Percentiles rank a stretch among this genome's conserved stretches.
phyloP scores from a whole-genome alignment of 2,113 vertebrate species.

The Thunnus maccoyii region DNA sequence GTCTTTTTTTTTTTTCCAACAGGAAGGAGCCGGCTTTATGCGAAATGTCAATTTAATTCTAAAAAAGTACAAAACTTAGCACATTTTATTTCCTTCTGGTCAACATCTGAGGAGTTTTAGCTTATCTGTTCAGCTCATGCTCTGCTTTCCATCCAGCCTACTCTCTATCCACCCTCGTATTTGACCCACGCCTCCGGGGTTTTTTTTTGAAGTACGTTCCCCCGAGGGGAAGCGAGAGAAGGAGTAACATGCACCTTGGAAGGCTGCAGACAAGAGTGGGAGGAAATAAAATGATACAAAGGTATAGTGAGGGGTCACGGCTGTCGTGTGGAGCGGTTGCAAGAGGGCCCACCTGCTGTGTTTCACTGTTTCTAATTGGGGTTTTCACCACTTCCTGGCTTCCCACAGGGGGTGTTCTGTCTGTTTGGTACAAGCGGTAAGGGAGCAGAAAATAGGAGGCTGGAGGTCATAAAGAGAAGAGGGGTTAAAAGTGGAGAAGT shows the following conservation, averaged over 20 bases:
- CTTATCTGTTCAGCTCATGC: constrained; percentile 30
- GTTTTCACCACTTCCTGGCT: constrained; percentile 59
- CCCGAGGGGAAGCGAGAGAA: constrained; percentile 2
- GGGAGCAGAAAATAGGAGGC: constrained; percentile 39
- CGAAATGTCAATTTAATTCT: constrained; percentile 19
- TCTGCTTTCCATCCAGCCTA: constrained; percentile 29
- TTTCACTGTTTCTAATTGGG: constrained; percentile 70
- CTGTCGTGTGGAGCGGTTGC: constrained; percentile 53
- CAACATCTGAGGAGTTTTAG: constrained; percentile 22
- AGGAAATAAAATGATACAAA: constrained; percentile 36
- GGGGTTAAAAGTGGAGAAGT: constrained; percentile 36
- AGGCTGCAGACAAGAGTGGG: constrained; percentile 16
- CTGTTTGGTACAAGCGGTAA: constrained; percentile 30
- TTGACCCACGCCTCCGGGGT: constrained; percentile 53
- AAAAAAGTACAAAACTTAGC: constrained; percentile 1
- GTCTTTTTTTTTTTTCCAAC: neutral
- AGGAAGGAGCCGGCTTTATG: constrained; percentile 1
- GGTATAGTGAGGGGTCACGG: constrained; percentile 46
- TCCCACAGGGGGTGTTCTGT: constrained; percentile 53
- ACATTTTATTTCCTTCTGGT: constrained; percentile 34
- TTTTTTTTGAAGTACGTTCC: constrained; percentile 41
- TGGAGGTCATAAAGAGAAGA: constrained; percentile 5
- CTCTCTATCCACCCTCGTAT: constrained; percentile 42
- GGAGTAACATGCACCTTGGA: constrained; percentile 26
- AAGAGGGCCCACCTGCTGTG: constrained; percentile 59